Evolutionary conservation across 2,113 vertebrate genomes (phyloP).

Genomic region (Mobula hypostoma): DNA sequence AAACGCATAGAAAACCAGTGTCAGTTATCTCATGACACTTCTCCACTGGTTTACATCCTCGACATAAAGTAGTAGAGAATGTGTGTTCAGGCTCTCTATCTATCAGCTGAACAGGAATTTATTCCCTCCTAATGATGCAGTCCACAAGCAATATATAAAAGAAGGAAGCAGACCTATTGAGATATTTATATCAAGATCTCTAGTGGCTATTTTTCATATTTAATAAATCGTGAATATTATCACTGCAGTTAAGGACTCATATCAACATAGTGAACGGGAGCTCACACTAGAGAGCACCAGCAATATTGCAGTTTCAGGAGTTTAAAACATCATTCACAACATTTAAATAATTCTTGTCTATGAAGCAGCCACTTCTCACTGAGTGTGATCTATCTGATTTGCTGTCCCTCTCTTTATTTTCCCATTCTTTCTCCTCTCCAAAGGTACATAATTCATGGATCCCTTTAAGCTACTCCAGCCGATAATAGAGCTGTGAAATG

Average conservation of each 20-base stretch:
- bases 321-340: not conserved
- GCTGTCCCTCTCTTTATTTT: not conserved
- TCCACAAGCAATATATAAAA: not conserved
- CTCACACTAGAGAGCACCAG: not conserved
- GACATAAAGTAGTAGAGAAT: not conserved
- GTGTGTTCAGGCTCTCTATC: not conserved
- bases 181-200: not conserved
- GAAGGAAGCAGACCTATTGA: not conserved
- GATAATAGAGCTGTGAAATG: not conserved
- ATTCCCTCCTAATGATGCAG: not conserved
- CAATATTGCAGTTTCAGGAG: not conserved
- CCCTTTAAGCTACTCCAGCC: not conserved
- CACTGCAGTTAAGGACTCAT: not conserved
- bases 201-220: not conserved
- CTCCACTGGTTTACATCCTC: not conserved
- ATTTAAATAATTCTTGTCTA: not conserved
- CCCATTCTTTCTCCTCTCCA: not conserved
- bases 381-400: not conserved
- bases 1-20: too few relatives aligned
- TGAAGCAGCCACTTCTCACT: not conserved
- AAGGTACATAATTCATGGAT: not conserved
- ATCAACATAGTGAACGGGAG: not conserved
- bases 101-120: not conserved
- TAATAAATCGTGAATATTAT: not conserved
- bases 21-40: not conserved